Conservation (phyloP, 2,113 vertebrate species). For the Arothron firmamentum region DNA sequence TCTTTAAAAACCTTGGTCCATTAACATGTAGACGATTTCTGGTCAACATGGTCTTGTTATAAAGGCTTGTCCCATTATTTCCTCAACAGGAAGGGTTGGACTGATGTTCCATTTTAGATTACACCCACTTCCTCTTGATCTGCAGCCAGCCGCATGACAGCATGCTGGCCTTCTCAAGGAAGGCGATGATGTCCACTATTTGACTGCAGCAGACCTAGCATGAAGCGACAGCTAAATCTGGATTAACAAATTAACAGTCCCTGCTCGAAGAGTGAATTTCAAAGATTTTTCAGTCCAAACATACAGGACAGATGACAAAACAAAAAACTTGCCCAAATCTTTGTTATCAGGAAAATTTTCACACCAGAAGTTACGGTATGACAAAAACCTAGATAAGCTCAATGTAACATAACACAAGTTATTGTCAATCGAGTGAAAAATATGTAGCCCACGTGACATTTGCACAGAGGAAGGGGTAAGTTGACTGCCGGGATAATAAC, state of each 20-base stretch:
- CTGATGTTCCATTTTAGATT: conserved; percentile 68
- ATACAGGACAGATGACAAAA: neutral
- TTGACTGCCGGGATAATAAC: conserved; percentile 45
- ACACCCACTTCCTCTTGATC: conserved; percentile 66
- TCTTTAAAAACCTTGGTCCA: neutral
- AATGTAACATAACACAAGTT: too few species aligned
- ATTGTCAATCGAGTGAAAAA: conserved; percentile 33
- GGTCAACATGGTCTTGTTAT: conserved; percentile 10
- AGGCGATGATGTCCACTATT: conserved; percentile 26
- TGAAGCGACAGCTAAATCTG: conserved; percentile 28
- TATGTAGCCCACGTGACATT: conserved; percentile 45
- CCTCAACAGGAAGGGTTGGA: conserved; percentile 66
- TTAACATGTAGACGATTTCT: conserved; percentile 9
- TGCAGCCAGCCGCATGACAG: conserved; percentile 49
- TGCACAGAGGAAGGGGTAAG: conserved; percentile 31
- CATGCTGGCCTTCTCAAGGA: conserved; percentile 54
- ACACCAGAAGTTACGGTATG: neutral
- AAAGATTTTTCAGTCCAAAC: conserved; percentile 17
- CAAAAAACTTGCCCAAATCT: neutral
- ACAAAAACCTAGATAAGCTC: too few species aligned
- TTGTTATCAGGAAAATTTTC: conserved; percentile 1
- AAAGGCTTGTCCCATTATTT: conserved; percentile 37
- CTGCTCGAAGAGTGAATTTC: conserved; percentile 34
- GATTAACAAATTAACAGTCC: conserved; percentile 22
- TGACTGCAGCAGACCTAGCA: conserved; percentile 6